These are phyloP conservation scores for Penaeus chinensis DNA, from an alignment of 1,140 invertebrate species.

Conservation along the genomic window DNA sequence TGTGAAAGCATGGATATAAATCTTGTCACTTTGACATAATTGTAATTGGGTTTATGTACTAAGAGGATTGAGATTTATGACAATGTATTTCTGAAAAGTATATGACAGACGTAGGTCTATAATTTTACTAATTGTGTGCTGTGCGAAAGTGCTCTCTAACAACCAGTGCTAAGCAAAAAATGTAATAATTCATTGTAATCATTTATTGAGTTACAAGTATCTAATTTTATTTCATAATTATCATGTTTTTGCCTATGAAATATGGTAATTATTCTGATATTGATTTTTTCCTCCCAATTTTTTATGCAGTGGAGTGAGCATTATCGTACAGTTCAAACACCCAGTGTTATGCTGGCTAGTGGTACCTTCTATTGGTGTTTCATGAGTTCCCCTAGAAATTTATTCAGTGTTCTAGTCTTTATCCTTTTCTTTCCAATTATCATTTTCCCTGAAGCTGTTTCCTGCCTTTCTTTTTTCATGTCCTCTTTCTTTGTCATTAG, in stretches of 20 bases:
- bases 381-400: neutral
- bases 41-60: conserved; percentile 56
- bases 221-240: neutral
- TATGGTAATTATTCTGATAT: too few relatives aligned
- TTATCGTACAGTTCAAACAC: conserved; percentile 47
- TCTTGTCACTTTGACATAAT: conserved; percentile 60
- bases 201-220: conserved; percentile 6
- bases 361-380: conserved; percentile 33
- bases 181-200: neutral
- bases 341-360: conserved; percentile 43
- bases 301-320: conserved; percentile 51
- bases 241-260: neutral
- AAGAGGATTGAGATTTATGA: conserved; percentile 59
- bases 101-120: conserved; percentile 61
- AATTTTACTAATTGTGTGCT: conserved; percentile 61
- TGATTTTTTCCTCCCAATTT: too few relatives aligned
- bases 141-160: conserved; percentile 54
- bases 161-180: conserved; percentile 36
- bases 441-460: too few relatives aligned
- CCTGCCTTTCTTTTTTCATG: too few relatives aligned
- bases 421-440: too few relatives aligned
- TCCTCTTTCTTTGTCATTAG: too few relatives aligned
- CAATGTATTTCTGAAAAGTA: conserved; percentile 56
- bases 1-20: conserved; percentile 60
- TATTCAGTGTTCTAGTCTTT: too few relatives aligned